Evolutionary conservation across 2,888 invertebrate species (phyloP), one percentile per base, ranked within the genome.

Genomic region (Pseudococcus viburni): DNA sequence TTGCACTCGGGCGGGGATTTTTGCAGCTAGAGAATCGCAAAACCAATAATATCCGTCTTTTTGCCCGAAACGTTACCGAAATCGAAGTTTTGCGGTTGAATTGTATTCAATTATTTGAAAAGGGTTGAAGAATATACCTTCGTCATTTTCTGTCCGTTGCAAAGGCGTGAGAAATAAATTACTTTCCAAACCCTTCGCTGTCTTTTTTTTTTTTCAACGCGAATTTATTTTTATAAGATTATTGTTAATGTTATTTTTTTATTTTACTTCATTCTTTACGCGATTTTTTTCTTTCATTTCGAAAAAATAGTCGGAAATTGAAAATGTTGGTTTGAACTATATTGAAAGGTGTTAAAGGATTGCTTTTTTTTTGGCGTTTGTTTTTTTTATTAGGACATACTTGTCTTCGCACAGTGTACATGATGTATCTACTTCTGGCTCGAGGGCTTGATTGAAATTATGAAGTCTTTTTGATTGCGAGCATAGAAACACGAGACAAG

Each of bases 91-190:
- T 87, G 87, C 73, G 87, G 87, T 87, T 87, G 77, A 87, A 87
- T 87, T 87, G 48, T 87, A 77, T 87, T 87, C 80, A 55, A 33
- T 87, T 87, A 87, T 87, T 87, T 73, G 73, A 73, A 87, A 87
- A 73, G 87, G 87, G 87, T 87, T 87, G 77, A 87, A 77, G 87
- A 80, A 87, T 87, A 46, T 39, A 73, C 87, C 87, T 73, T 77
- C 87, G 87, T 87, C 87, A 87, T 87, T 77, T 80, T 73, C 87
- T 87, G 87, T 87, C 87, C 77, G 42, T 87, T 87, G 87, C 87
- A 87, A 87, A 87, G 87, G 87, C 87, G 87, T 87, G 87, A 87
- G 87, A 87, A 87, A 87, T 77, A 87, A 87, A 87, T 87, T 87
- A 80, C 80, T 42, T 55, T 87, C 77, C n/a, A 46, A 87, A 87